A percentile compares a stretch with the other conserved stretches of the same genome.
Conservation (phyloP, 2,113 vertebrate genomes). For the Ammospiza caudacuta region DNA sequence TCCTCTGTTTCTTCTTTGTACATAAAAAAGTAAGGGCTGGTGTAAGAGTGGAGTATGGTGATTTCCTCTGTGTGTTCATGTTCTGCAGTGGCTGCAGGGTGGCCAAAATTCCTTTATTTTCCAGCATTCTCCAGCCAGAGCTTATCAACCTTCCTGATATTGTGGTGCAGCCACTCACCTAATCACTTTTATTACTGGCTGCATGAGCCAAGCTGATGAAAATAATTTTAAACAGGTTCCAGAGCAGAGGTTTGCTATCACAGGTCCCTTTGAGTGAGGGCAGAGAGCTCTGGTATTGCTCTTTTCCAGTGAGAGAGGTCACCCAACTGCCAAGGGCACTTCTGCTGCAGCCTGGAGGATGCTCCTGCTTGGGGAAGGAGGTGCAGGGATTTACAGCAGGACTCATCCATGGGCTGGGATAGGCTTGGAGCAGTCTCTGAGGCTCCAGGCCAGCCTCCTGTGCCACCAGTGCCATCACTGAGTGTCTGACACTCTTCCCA, state of each 20-base stretch:
- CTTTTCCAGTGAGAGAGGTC: accelerated
- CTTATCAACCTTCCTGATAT: accelerated
- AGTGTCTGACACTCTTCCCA: not conserved
- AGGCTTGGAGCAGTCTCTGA: too few relatives aligned
- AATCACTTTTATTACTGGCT: accelerated
- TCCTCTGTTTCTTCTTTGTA: not conserved
- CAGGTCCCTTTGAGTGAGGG: accelerated
- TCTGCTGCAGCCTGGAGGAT: not conserved
- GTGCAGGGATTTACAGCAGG: not conserved
- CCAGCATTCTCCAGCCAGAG: not conserved
- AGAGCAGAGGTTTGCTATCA: not conserved
- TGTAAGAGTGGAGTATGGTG: not conserved
- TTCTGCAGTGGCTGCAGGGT: not conserved
- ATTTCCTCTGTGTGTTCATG: accelerated
- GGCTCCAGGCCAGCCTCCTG: accelerated
- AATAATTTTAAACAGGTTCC: not conserved
- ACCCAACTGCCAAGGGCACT: not conserved
- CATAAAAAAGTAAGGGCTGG: not conserved
- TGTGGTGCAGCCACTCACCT: not conserved
- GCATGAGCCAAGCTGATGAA: not conserved
- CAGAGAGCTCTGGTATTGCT: not conserved
- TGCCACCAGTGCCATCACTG: not conserved
- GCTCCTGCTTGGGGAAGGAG: not conserved
- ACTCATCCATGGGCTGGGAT: not conserved
- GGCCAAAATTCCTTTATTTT: not conserved